A percentile compares a stretch with the other conserved stretches of the same genome.
Evolutionary conservation across 2,797 vertebrate genomes (phyloP).

Genomic region (Staurois parvus): DNA sequence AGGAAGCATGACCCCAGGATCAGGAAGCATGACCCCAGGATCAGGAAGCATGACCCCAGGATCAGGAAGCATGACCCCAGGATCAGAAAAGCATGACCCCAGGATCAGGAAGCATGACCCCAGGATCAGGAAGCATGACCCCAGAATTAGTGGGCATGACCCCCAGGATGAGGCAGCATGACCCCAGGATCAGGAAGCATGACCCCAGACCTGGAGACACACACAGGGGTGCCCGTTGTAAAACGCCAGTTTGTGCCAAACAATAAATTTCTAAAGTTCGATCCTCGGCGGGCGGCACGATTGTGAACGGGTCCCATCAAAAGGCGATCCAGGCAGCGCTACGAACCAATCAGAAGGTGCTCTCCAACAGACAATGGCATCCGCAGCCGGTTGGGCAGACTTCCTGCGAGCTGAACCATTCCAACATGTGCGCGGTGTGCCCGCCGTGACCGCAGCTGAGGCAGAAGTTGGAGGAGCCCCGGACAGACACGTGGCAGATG

Average conservation of each 20-base stretch:
- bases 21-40: too few relatives aligned
- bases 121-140: too few relatives aligned
- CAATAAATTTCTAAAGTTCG: too few relatives aligned
- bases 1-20: too few relatives aligned
- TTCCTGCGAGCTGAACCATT: conserved; percentile 95
- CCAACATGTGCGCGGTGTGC: conserved; percentile 97
- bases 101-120: too few relatives aligned
- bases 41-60: too few relatives aligned
- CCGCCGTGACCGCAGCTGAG: conserved; percentile 93
- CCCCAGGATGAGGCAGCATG: too few relatives aligned
- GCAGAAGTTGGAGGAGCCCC: conserved; percentile 97
- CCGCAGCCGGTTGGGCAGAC: conserved; percentile 96
- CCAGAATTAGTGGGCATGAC: too few relatives aligned
- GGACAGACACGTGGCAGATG: conserved; percentile 94
- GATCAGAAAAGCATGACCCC: too few relatives aligned
- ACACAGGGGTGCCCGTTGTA: neutral
- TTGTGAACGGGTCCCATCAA: too few relatives aligned
- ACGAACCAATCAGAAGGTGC: conserved; percentile 81
- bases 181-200: neutral
- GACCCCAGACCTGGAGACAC: neutral
- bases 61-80: too few relatives aligned
- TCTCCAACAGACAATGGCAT: conserved; percentile 93
- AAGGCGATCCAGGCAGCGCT: neutral
- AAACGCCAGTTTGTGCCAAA: neutral
- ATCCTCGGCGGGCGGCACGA: neutral